A percentile compares a stretch with the other conserved stretches of the same genome.
These are phyloP conservation scores for Alectoris magna DNA, from an alignment of 2,797 vertebrate species.

Conservation along the genomic window DNA sequence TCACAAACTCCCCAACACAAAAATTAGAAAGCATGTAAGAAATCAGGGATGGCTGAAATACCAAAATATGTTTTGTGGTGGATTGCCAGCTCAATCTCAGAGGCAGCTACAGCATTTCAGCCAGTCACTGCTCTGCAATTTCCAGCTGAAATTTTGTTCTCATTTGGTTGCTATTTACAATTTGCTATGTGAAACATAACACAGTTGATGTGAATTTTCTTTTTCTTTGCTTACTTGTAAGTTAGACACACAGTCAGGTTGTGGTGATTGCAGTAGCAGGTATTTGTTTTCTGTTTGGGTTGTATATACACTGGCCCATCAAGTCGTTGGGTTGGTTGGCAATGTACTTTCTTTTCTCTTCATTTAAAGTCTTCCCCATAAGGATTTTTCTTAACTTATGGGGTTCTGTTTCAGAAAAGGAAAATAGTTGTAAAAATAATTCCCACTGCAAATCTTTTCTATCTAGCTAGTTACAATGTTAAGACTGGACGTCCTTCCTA, in stretches of 20 bases:
- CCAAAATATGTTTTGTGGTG: constrained; percentile 23
- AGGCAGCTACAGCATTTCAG: not conserved
- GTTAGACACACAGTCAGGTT: not conserved
- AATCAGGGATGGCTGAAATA: constrained; percentile 39
- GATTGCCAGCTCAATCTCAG: not conserved
- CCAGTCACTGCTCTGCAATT: not conserved
- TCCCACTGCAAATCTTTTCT: not conserved
- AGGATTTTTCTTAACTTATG: not conserved
- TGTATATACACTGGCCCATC: not conserved
- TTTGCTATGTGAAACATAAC: not conserved
- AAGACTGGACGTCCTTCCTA: not conserved
- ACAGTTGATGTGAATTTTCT: not conserved
- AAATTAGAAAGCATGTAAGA: constrained; percentile 52
- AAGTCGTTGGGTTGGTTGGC: not conserved
- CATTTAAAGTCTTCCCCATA: not conserved
- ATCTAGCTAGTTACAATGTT: not conserved
- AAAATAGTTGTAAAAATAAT: not conserved
- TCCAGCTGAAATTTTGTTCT: not conserved
- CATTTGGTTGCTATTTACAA: not conserved
- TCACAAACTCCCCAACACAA: constrained; percentile 40
- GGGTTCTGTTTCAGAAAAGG: not conserved
- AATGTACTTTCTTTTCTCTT: not conserved
- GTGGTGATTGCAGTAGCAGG: not conserved
- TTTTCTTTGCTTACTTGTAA: not conserved
- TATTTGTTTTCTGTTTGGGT: not conserved